These are phyloP conservation scores for Pandemis cinnamomeana DNA, from an alignment of 2,888 invertebrate species.

Conservation along the genomic window DNA sequence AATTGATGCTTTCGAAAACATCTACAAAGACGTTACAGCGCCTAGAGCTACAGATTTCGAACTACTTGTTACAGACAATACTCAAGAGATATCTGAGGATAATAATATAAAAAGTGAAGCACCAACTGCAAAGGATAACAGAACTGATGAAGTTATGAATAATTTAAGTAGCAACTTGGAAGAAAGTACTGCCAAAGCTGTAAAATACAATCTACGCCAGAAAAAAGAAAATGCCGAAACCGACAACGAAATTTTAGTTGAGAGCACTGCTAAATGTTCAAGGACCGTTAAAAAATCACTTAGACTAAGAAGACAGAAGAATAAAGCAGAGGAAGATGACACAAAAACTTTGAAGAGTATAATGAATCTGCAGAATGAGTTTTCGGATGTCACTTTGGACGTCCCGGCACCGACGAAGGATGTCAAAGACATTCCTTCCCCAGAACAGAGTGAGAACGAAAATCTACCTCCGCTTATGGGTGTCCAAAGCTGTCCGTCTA, in stretches of 20 bases:
- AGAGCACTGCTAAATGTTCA: conserved; percentile 58
- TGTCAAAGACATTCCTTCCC: conserved; percentile 68
- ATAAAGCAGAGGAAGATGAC: conserved; percentile 50
- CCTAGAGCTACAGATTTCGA: conserved; percentile 74
- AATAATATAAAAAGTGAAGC: conserved; percentile 37
- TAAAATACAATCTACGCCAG: conserved; percentile 67
- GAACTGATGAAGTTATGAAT: background rate
- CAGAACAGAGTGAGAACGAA: conserved; percentile 62
- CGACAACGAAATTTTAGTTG: conserved; percentile 47
- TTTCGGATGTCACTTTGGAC: conserved; percentile 71
- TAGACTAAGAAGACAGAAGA: conserved; percentile 61
- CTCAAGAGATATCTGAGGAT: conserved; percentile 36
- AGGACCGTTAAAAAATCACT: conserved; percentile 57
- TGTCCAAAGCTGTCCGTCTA: conserved; percentile 73
- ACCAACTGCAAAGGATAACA: background rate
- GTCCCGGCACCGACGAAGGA: conserved; percentile 60
- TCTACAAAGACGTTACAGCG: conserved; percentile 68
- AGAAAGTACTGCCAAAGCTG: conserved; percentile 43
- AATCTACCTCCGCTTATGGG: conserved; percentile 63
- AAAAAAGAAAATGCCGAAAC: conserved; percentile 46
- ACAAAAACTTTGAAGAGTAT: conserved; percentile 67
- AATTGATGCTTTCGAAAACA: conserved; percentile 71
- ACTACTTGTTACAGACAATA: conserved; percentile 55
- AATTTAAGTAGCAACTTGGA: background rate
- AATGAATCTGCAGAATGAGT: conserved; percentile 70